These are phyloP conservation scores for Epinotia demarniana DNA, from an alignment of 2,888 invertebrate species.

Conservation along the genomic window DNA sequence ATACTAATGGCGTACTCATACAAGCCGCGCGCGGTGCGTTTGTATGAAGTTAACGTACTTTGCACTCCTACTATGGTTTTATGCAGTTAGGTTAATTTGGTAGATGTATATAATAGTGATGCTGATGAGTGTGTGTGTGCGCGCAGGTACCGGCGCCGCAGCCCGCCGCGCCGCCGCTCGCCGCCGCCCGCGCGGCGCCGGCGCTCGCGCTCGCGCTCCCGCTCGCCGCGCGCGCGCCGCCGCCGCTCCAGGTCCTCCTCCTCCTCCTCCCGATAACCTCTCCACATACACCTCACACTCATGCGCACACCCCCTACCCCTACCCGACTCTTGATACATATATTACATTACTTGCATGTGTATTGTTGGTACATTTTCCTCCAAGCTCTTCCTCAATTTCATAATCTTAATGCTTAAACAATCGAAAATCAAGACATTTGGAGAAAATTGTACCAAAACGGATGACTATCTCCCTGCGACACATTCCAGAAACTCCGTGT, in stretches of 20 bases:
- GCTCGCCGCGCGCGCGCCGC: slow-evolving; percentile 86
- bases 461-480: slow-evolving; percentile 35
- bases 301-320: slow-evolving; percentile 37
- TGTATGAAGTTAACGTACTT: no score
- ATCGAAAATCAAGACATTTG: neutral
- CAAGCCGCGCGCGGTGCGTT: no score
- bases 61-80: no score
- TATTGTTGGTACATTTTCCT: slow-evolving; percentile 26
- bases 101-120: no score
- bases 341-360: slow-evolving; percentile 12
- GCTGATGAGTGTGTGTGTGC: no score
- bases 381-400: neutral
- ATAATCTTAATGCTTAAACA: neutral
- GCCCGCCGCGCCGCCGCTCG: slow-evolving; percentile 83
- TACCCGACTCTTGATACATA: slow-evolving; percentile 8
- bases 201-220: slow-evolving; percentile 86
- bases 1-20: no score
- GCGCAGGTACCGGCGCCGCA: slow-evolving; percentile 81
- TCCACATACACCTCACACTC: slow-evolving; percentile 39
- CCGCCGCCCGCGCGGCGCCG: slow-evolving; percentile 86
- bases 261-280: slow-evolving; percentile 87
- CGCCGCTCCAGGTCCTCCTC: slow-evolving; percentile 90
- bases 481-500: slow-evolving; percentile 57
- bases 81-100: no score
- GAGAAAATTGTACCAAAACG: slow-evolving; percentile 25